Percentiles rank a stretch among this genome's conserved stretches.
Evolutionary conservation across 2,888 invertebrate genomes (phyloP).

Genomic region (Agriopis marginaria): DNA sequence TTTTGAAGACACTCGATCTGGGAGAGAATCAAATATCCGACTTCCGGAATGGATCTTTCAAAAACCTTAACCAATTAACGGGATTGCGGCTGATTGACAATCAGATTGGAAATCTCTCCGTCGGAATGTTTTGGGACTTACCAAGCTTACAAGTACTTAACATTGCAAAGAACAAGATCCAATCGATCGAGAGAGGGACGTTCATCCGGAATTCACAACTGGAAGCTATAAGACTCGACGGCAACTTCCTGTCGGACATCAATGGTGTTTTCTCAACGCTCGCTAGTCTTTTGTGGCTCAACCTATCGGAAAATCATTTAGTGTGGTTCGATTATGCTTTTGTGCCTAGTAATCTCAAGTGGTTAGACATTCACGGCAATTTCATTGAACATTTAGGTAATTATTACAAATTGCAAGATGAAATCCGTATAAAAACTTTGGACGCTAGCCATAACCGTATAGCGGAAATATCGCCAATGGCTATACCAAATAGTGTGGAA

Average conservation of each 20-base stretch:
- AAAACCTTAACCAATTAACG: conserved; percentile 94
- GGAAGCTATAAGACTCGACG: conserved; percentile 95
- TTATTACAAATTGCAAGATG: conserved; percentile 94
- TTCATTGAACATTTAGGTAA: conserved; percentile 95
- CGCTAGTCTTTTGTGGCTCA: conserved; percentile 94
- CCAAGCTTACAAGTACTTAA: conserved; percentile 94
- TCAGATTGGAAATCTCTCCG: conserved; percentile 93
- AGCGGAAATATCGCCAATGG: conserved; percentile 92
- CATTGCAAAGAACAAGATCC: conserved; percentile 95
- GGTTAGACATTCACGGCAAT: conserved; percentile 96
- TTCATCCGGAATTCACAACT: conserved; percentile 93
- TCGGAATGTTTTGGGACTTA: conserved; percentile 95
- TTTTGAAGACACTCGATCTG: conserved; percentile 95
- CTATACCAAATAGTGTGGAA: conserved; percentile 95
- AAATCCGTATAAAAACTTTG: conserved; percentile 92
- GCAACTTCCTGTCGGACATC: conserved; percentile 95
- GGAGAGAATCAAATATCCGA: conserved; percentile 96
- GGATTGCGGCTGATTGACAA: conserved; percentile 96
- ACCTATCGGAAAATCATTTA: conserved; percentile 95
- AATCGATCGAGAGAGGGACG: conserved; percentile 93
- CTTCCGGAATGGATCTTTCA: conserved; percentile 94
- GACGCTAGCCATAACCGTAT: conserved; percentile 97
- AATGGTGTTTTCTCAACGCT: conserved; percentile 95
- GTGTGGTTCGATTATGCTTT: conserved; percentile 98
- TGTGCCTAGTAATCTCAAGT: conserved; percentile 95